Evolutionary conservation across 2,113 vertebrate species (phyloP), one percentile per base, ranked within the genome.

Genomic region (Petromus typicus): DNA sequence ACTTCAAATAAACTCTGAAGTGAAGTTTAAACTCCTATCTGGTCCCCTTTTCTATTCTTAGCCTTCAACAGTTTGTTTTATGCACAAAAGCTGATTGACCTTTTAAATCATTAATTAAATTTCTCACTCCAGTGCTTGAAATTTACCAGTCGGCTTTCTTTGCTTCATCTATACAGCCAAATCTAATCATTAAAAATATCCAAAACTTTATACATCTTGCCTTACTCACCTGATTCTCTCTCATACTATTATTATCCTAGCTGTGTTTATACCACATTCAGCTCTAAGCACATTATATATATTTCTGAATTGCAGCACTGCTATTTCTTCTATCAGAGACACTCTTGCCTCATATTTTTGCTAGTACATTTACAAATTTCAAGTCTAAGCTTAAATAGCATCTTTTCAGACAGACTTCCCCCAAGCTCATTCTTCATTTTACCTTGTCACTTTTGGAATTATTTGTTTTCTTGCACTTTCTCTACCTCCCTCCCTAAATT

Each of bases 91-190:
- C 59, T 90, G 82, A 90, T 81, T 48, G 22, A 73, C 64, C 64
- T 69, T 48, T 86, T n/a, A 81, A 86, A 89, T 89, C 76, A 82
- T 81, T 63, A 57, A 95, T 90, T 64, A 84, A 87, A 85, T 43
- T 25, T 45, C 30, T 76, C 89, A 92, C 32, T 48, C 54, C 34
- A 57, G 51, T 91, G 56, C 93, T 67, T 81, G 48, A 88, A 80
- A 67, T n/a, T 89, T 82, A 54, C 83, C 66, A 82, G 54, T 8
- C 83, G 51, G n/a, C n/a, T 91, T 85, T 59, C 22, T 88, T 79
- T 23, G 3, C 45, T 90, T 93, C 51, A 22, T 12, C 48, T 5
- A 78, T 71, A 76, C 7, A 96, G 66, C 76, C 48, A 75, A 88
- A 81, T 84, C 63, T n/a, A n/a, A 76, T 43, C n/a, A 64, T 32